Percentiles rank a stretch among this genome's conserved stretches.
Conservation (phyloP, 2,113 vertebrate genomes). For the Platysteira castanea region DNA sequence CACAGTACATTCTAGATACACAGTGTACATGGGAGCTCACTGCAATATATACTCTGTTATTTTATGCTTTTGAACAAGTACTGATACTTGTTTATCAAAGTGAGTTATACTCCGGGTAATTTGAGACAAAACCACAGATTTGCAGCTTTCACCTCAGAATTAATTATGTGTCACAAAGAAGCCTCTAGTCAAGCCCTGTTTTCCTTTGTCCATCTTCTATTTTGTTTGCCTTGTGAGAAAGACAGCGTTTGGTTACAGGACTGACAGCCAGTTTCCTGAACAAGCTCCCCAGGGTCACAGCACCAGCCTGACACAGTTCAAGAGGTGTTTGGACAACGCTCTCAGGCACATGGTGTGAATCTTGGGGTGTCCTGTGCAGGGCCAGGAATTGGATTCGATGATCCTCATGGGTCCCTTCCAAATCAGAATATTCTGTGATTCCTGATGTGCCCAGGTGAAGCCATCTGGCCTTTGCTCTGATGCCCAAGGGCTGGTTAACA, state of each 20-base stretch:
- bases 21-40: rapidly evolving
- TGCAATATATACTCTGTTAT: background rate
- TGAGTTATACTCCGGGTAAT: background rate
- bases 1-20: rapidly evolving
- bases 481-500: background rate
- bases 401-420: background rate
- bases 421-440: background rate
- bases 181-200: background rate
- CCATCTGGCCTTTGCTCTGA: background rate
- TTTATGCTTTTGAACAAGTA: background rate
- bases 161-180: rapidly evolving
- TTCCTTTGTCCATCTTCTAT: background rate
- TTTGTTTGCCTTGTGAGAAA: background rate
- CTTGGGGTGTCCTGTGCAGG: background rate
- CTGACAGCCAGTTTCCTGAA: rapidly evolving
- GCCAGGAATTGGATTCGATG: background rate
- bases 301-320: background rate
- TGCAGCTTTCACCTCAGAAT: background rate
- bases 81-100: background rate
- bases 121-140: background rate
- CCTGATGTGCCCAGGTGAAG: background rate
- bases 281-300: background rate
- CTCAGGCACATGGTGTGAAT: background rate
- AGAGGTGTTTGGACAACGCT: background rate
- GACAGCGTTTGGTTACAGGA: background rate